Base-by-base conservation (phyloP, 2,113 vertebrate genomes). In the Triplophysa rosa region DNA sequence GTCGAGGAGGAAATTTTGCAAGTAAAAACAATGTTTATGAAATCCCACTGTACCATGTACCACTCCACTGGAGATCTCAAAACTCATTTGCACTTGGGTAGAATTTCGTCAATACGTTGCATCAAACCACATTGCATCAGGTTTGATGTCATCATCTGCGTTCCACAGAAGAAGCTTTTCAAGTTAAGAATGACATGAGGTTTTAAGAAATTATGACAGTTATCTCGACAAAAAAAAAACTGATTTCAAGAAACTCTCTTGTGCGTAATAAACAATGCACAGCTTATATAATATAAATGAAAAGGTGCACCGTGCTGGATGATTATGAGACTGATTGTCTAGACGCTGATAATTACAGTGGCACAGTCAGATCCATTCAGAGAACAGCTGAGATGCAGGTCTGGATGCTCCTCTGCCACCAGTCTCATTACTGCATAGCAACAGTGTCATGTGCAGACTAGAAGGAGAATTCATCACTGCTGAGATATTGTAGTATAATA, bases 361-460 rank as follows among this genome's bases (percentile, higher is more conserved):
- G 14, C 56, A 64, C 58, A 66, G 62, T 24, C 71, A 74, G 71
- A 74, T 62, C 13, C 70, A 58, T 21, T 58, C 19, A 42, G 61
- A 21, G 58, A 77, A 77, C 40, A 77, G 73, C 66, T 69, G 13
- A 73, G 70, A 61, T 61, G 37, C 56, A 73, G 74, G 54, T 77
- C 78, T 23, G 14, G 58, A 23, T n/a, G 67, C 13, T 68, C 65
- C 61, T 65, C 67, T 19, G 12, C 78, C 77, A 62, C 0, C 1
- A 26, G 79, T 40, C 59, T n/a, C 78, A 54, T 80, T 0, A 67
- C 72, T 70, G 68, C 76, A 72, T 33, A 82, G 66, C 49, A 77
- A 80, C 49, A 49, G 24, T 1, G 68, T 78, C 82, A 73, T 33
- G 52, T 5, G 1, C 9, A 26, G 67, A 65, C 24, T n/a, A 14